Evolutionary conservation across 2,888 invertebrate genomes (phyloP).

Genomic region (Melangyna quadrimaculata): DNA sequence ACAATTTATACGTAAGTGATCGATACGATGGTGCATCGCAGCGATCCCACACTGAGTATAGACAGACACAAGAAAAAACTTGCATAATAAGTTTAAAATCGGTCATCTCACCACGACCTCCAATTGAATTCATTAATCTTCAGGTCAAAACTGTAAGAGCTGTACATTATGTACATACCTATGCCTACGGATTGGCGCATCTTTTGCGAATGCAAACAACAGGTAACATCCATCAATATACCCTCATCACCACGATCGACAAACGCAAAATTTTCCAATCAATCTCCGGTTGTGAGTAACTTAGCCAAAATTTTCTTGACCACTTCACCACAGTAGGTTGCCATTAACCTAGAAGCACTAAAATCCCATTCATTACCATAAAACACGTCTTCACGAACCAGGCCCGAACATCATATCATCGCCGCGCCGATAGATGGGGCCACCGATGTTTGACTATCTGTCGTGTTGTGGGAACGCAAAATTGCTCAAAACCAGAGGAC

Average conservation of each 20-base stretch:
- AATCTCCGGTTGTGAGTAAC: constrained; percentile 56
- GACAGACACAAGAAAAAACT: constrained; percentile 37
- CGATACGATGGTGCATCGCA: constrained; percentile 54
- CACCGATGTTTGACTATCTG: constrained; percentile 47
- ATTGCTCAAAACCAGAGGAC: constrained; percentile 62
- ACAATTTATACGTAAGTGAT: constrained; percentile 28
- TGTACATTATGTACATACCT: not conserved
- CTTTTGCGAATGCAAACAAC: constrained; percentile 1
- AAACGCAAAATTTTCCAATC: constrained; percentile 63
- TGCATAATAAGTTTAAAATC: constrained; percentile 62
- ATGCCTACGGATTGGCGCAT: not conserved
- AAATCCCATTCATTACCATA: constrained; percentile 71
- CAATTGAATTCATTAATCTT: constrained; percentile 70
- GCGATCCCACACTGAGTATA: constrained; percentile 56
- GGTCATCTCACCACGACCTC: constrained; percentile 67
- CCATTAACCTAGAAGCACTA: constrained; percentile 72
- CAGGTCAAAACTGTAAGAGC: constrained; percentile 49
- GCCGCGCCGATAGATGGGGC: constrained; percentile 23
- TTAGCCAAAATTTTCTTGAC: constrained; percentile 61
- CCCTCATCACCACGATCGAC: constrained; percentile 48
- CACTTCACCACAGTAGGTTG: constrained; percentile 41
- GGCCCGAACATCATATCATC: constrained; percentile 7
- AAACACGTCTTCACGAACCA: constrained; percentile 51
- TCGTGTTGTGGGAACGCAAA: constrained; percentile 57
- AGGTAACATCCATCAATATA: constrained; percentile 47